Conservation (phyloP, 2,113 vertebrate species). For the Chlamydotis undulata region DNA sequence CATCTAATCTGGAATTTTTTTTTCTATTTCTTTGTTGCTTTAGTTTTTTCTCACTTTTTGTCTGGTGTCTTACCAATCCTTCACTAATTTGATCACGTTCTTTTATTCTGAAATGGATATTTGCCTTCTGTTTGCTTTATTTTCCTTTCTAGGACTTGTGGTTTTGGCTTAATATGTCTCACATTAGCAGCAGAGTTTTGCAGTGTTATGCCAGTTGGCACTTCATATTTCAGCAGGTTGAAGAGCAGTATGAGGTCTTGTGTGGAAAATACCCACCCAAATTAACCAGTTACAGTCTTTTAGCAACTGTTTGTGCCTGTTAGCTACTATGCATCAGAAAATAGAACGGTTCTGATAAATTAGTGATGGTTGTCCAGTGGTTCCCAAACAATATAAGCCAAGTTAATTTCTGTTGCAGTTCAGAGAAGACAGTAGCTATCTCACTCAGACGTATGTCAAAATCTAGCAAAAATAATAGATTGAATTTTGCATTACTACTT, state of each 20-base stretch:
- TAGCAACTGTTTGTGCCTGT: background rate
- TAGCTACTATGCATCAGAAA: background rate
- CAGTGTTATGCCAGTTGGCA: slow-evolving; percentile 60
- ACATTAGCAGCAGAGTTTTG: slow-evolving; percentile 50
- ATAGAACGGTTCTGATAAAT: background rate
- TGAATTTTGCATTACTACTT: background rate
- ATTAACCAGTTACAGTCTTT: slow-evolving; percentile 34
- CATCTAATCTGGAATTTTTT: background rate
- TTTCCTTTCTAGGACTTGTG: slow-evolving; percentile 30
- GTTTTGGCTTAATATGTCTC: slow-evolving; percentile 56
- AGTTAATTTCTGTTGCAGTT: background rate
- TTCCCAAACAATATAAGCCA: background rate
- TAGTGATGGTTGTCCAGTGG: background rate
- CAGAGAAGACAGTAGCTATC: background rate
- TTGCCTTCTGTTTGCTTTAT: slow-evolving; percentile 54
- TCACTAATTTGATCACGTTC: slow-evolving; percentile 9
- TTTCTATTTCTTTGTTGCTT: background rate
- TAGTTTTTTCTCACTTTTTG: background rate
- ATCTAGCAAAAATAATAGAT: background rate
- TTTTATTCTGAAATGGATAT: slow-evolving; percentile 65
- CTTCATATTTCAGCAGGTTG: slow-evolving; percentile 61
- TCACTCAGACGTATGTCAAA: background rate
- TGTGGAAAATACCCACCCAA: slow-evolving; percentile 30
- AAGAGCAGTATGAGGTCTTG: slow-evolving; percentile 61
- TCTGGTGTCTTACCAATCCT: background rate